Evolutionary conservation across 2,888 invertebrate species (phyloP).

Genomic region (Choristoneura rosaceana): DNA sequence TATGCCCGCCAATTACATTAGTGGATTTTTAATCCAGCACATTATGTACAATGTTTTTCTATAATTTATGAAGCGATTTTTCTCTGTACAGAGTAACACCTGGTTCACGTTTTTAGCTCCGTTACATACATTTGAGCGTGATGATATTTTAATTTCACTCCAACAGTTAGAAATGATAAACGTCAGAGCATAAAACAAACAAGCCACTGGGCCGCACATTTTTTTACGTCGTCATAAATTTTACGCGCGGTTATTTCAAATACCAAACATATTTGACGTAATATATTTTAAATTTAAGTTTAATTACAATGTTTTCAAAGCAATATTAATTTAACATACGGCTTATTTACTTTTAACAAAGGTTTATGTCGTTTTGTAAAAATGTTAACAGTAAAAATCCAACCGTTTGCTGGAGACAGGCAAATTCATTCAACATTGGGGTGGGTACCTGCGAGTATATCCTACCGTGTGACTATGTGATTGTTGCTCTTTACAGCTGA

Average conservation of each 20-base stretch:
- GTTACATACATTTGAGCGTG: not conserved
- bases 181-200: conserved; percentile 4
- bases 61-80: not conserved
- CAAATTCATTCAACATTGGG: not conserved
- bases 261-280: conserved; percentile 5
- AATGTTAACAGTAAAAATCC: not conserved
- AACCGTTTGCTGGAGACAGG: not conserved
- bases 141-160: conserved; percentile 20
- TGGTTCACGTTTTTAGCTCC: not conserved
- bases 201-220: conserved; percentile 1
- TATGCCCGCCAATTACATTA: conserved; percentile 24
- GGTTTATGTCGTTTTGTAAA: not conserved
- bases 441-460: not conserved
- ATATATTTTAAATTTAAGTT: conserved; percentile 8
- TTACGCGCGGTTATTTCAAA: conserved; percentile 10
- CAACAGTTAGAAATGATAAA: conserved; percentile 18
- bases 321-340: not conserved
- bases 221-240: conserved; percentile 20
- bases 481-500: not conserved
- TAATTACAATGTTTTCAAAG: conserved; percentile 1
- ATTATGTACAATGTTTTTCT: conserved; percentile 5
- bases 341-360: not conserved
- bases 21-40: conserved; percentile 9
- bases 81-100: conserved; percentile 6
- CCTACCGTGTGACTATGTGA: not conserved